phyloP scores from a whole-genome alignment of 2,797 vertebrate genomes.

The Eospalax fontanierii region DNA sequence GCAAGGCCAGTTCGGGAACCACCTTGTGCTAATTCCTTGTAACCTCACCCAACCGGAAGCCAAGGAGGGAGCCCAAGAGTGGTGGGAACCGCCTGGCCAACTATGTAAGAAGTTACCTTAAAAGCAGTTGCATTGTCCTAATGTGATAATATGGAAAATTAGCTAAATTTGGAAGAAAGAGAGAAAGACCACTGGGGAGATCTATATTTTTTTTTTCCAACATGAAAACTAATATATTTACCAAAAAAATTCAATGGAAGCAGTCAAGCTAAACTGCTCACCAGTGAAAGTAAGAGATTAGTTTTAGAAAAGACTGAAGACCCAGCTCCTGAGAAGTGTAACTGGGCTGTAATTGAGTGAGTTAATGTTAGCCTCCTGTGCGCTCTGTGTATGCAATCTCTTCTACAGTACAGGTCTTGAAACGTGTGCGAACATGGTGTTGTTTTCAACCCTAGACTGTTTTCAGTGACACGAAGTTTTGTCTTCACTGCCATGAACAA shows the following conservation, averaged over 20 bases:
- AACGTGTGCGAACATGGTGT: not conserved
- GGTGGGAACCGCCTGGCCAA: slow-evolving; percentile 19
- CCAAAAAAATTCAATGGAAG: slow-evolving; percentile 24
- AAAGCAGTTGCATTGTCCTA: slow-evolving; percentile 64
- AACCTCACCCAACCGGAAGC: not conserved
- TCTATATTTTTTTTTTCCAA: slow-evolving; percentile 60
- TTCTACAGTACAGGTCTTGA: not conserved
- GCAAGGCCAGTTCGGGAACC: not conserved
- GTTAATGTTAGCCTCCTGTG: not conserved
- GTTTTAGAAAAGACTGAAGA: slow-evolving; percentile 53
- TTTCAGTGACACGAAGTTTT: not conserved
- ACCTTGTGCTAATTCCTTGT: not conserved
- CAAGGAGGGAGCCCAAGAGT: not conserved
- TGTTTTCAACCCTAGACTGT: not conserved
- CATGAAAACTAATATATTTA: slow-evolving; percentile 69
- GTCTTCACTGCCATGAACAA: not conserved
- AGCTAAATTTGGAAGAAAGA: slow-evolving; percentile 61
- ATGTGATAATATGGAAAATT: slow-evolving; percentile 41
- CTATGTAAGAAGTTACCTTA: slow-evolving; percentile 20
- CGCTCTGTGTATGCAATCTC: slow-evolving; percentile 32
- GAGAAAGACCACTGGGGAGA: slow-evolving; percentile 30
- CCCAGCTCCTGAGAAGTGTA: not conserved
- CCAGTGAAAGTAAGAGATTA: slow-evolving; percentile 55
- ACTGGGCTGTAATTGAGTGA: slow-evolving; percentile 24
- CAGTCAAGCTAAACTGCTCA: slow-evolving; percentile 39